Evolutionary conservation across 2,888 invertebrate species (phyloP).

Genomic region (Philonicus albiceps): DNA sequence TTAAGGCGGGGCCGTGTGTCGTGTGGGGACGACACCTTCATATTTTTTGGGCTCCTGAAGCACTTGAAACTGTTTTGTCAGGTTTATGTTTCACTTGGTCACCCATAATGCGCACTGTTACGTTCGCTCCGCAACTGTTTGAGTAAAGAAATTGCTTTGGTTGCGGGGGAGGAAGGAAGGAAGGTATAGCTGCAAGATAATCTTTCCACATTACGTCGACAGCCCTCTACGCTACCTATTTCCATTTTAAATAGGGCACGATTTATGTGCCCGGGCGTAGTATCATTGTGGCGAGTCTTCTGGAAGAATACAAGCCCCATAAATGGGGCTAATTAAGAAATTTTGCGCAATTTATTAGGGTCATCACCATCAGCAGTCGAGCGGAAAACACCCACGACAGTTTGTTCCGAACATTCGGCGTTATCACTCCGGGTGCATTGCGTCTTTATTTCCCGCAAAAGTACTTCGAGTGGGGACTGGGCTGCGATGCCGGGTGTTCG

Average conservation of each 20-base stretch:
- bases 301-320: constrained; percentile 2
- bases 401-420: constrained; percentile 23
- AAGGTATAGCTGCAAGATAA: neutral
- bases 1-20: neutral
- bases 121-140: neutral
- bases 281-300: neutral
- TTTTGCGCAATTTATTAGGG: constrained; percentile 21
- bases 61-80: neutral
- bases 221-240: neutral
- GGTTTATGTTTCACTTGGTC: neutral
- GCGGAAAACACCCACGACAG: constrained; percentile 27
- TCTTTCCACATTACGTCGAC: constrained; percentile 4
- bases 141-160: neutral
- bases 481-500: neutral
- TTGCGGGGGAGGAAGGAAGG: neutral
- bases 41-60: neutral
- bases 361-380: constrained; percentile 13
- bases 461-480: neutral
- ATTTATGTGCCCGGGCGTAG: constrained; percentile 1
- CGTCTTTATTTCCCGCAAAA: neutral
- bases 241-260: neutral
- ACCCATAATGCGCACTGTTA: neutral
- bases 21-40: neutral
- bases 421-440: constrained; percentile 26
- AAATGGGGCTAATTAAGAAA: constrained; percentile 32